phyloP scores from a whole-genome alignment of 2,888 invertebrate species.

The Caenorhabditis auriculariae region DNA sequence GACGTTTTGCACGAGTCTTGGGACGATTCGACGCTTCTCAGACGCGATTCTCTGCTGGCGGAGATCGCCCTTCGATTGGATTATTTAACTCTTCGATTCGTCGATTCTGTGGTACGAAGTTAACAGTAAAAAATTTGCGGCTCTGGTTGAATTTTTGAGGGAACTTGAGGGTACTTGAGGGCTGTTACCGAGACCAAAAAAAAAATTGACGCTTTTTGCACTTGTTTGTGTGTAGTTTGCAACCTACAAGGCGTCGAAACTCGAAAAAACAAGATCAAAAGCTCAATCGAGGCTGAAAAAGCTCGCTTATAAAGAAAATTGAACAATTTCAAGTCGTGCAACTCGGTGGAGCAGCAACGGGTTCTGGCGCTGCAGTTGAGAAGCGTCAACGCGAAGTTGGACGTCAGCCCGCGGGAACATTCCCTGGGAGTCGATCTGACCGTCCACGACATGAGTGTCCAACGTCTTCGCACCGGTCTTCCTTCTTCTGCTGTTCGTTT shows the following conservation, averaged over 20 bases:
- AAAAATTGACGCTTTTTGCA: too few relatives aligned
- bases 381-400: constrained; percentile 47
- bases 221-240: neutral
- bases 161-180: too few relatives aligned
- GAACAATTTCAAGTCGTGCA: constrained; percentile 4
- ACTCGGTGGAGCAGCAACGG: constrained; percentile 38
- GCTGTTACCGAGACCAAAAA: too few relatives aligned
- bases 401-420: constrained; percentile 59
- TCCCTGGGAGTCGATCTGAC: constrained; percentile 47
- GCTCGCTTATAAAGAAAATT: neutral
- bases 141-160: too few relatives aligned
- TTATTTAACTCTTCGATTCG: constrained; percentile 53
- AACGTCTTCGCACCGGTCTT: constrained; percentile 42
- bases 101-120: too few relatives aligned
- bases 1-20: constrained; percentile 60
- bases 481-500: too few relatives aligned
- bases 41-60: constrained; percentile 58
- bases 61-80: constrained; percentile 54
- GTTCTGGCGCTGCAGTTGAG: constrained; percentile 53
- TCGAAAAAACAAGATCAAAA: neutral
- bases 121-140: too few relatives aligned
- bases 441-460: constrained; percentile 57
- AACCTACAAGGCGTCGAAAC: neutral
- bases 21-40: constrained; percentile 61
- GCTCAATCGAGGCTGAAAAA: neutral